Base-by-base conservation (phyloP, 2,797 vertebrate genomes). In the Gymnocypris eckloni region DNA sequence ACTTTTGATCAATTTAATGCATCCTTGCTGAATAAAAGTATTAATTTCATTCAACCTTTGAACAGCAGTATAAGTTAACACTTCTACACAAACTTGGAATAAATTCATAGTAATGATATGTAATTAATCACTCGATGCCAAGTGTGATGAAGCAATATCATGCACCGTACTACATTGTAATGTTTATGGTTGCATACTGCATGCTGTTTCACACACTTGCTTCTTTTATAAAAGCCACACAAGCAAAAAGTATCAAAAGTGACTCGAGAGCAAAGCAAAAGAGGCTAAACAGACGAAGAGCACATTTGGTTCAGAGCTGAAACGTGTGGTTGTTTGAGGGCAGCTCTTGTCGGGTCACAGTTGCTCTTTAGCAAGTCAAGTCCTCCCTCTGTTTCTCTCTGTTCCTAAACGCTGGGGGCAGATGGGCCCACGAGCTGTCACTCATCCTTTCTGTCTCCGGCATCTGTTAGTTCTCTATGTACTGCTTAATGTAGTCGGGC, bases 391-490 rank as follows among this genome's bases (percentile, higher is more conserved):
- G 71, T 77, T 82, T 77, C 72, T 48, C 73, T 82, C 79, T 75
- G 66, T 75, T 77, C 69, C 79, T 96, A 92, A 90, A 90, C 89
- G 92, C 95, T 96, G 95, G 96, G 96, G 96, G 95, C 98, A 99
- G 97, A 99, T 98, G 97, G 97, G 96, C 96, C 96, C 95, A 94
- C 96, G 96, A 96, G 96, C 97, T 98, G 97, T 97, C 97, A 97
- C 96, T 96, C 95, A 94, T 96, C 97, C 94, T 97, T 99, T 97
- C 97, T 97, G 95, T 93, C 92, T 93, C 93, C 92, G 94, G 96
- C 97, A 98, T 98, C 98, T 99, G 98, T 96, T 96, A 94, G 95
- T 94, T 94, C 96, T 98, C 97, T 97, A 98, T 97, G 93, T 97
- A 98, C 97, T 98, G 97, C 96, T 97, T 98, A 97, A 98, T 97